Conservation (phyloP, 2,797 vertebrate species). For the Danio jaintianensis region DNA sequence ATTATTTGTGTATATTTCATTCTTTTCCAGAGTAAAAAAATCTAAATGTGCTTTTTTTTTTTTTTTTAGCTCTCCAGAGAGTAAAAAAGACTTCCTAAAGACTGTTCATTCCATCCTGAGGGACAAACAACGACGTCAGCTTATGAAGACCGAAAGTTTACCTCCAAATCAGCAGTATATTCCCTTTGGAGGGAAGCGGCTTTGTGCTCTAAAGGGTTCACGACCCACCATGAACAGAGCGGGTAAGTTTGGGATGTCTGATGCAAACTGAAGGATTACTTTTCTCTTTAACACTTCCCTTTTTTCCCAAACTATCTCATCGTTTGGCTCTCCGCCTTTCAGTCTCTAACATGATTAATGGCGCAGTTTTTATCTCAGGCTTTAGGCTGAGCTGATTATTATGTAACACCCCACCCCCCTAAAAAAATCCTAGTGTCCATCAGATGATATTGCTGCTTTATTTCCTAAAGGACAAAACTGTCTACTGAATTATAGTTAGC, state of each 20-base stretch:
- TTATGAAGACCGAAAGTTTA: constrained; percentile 93
- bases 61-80: constrained; percentile 85
- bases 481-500: not conserved
- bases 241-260: constrained; percentile 77
- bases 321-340: not conserved
- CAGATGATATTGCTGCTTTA: not conserved
- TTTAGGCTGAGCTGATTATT: constrained; percentile 27
- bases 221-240: constrained; percentile 90
- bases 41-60: not conserved
- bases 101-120: constrained; percentile 91
- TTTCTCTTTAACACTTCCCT: constrained; percentile 8
- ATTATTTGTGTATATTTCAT: not conserved
- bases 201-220: constrained; percentile 93
- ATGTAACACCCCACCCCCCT: no score
- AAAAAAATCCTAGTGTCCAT: not conserved
- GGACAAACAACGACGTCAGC: constrained; percentile 92
- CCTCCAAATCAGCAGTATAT: constrained; percentile 93
- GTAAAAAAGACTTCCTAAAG: constrained; percentile 94
- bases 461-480: not conserved
- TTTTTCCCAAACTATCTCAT: not conserved
- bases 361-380: not conserved
- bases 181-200: constrained; percentile 95
- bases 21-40: not conserved
- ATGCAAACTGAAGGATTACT: not conserved
- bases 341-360: constrained; percentile 13